Conservation (phyloP, 2,113 vertebrate genomes). For the Illadopsis cleaveri region DNA sequence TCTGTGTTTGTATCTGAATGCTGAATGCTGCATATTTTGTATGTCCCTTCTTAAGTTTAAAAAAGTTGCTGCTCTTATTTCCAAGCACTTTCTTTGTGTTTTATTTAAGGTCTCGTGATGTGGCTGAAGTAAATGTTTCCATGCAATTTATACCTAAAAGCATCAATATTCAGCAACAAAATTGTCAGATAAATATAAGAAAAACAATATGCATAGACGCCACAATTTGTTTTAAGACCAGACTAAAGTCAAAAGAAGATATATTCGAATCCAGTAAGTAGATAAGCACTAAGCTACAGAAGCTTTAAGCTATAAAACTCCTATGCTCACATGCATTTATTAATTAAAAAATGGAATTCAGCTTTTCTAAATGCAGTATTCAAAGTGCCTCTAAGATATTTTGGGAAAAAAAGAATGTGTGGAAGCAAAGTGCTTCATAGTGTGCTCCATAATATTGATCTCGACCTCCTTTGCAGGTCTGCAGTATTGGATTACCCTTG, state of each 20-base stretch:
- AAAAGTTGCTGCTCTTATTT: background rate
- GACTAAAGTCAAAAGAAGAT: constrained; percentile 82
- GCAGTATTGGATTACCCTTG: constrained; percentile 78
- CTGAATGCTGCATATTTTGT: background rate
- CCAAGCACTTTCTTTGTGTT: background rate
- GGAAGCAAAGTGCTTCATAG: background rate
- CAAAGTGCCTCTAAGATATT: background rate
- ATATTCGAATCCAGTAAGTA: constrained; percentile 74
- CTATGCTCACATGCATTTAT: fast-evolving
- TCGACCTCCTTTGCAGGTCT: constrained; percentile 57
- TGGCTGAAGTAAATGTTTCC: constrained; percentile 85
- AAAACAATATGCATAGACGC: constrained; percentile 83
- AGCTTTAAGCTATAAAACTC: background rate
- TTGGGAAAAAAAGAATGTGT: background rate
- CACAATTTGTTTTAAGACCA: constrained; percentile 83
- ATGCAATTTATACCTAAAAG: constrained; percentile 86
- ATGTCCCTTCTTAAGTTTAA: background rate
- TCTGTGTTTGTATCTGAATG: background rate
- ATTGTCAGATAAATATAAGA: constrained; percentile 76
- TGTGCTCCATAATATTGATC: background rate
- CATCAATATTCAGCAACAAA: constrained; percentile 91
- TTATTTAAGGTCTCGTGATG: constrained; percentile 89
- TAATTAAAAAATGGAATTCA: background rate
- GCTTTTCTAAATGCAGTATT: background rate
- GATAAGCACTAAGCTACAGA: background rate